Evolutionary conservation across 1,140 invertebrate genomes (phyloP), one percentile per base, ranked within the genome.

Genomic region (Hyles vespertilio): DNA sequence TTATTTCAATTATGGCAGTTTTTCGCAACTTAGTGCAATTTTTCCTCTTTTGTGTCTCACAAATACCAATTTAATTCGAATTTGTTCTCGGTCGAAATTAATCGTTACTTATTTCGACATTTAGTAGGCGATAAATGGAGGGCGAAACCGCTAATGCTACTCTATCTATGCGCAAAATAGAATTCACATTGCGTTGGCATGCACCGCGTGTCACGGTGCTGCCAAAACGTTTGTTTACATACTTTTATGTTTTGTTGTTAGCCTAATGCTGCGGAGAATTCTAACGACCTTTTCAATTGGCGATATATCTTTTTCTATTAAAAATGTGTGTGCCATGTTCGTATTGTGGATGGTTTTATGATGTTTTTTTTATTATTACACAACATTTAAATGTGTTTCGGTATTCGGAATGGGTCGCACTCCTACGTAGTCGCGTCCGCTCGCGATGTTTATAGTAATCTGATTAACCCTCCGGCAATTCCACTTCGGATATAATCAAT

Each of bases 141-240:
- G 8, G 8, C 36, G 8, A 40, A 40, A 40, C 36, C 36, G 36
- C 36, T 5, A 40, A 40, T 8, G 8, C 4, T 5, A 5, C 8
- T 40, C 4, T 40, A 40, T 5, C 36, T 40, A 40, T 40, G 36
- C 8, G 36, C 8, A 40, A 8, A 40, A 40, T 40, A 40, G 36
- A 5, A 8, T 40, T 40, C 36, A 8, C 2, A 65, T 60, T 56
- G 51, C 54, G 58, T 49, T 58, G 66, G 69, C 66, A 74, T 69
- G 74, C 69, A 79, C 73, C 72, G 70, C 61, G 56, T 61, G 52
- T 68, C 50, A 60, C 50, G 56, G 68, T 64, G 67, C 68, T 79
- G 76, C 74, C 69, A 79, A 59, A 61, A 56, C 67, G 63, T 65
- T 70, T 81, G 75, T 81, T 79, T 73, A 74, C 66, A 69, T 49